A percentile compares a stretch with the other conserved stretches of the same genome.
Evolutionary conservation across 1,140 invertebrate genomes (phyloP).

Genomic region (Habropoda laboriosa): DNA sequence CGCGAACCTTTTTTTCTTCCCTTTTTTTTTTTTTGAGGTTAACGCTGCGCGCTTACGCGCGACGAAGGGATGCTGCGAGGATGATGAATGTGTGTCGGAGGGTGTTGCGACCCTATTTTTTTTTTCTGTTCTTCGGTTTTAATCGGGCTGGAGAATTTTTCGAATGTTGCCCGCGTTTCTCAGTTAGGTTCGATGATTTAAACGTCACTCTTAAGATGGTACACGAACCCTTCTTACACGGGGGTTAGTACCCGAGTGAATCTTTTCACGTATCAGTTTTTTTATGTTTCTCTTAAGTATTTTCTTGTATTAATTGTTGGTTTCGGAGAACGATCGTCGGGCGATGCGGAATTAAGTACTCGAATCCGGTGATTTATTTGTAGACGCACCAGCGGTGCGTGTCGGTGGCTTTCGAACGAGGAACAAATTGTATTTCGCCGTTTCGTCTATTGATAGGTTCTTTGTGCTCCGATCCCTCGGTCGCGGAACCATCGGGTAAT

Average conservation of each 20-base stretch:
- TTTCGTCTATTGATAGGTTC: conserved; percentile 14
- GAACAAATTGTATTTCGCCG: conserved; percentile 24
- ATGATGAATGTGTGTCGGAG: background rate
- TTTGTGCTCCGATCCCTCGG: conserved; percentile 28
- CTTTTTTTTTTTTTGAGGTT: background rate
- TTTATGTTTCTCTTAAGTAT: too few relatives aligned
- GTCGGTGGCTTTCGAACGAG: background rate
- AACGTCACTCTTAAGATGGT: too few relatives aligned
- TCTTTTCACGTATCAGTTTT: too few relatives aligned
- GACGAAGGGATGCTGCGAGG: background rate
- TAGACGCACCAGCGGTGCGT: background rate
- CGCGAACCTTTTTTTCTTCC: background rate
- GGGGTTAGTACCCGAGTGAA: too few relatives aligned
- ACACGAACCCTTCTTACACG: too few relatives aligned
- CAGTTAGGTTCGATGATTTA: too few relatives aligned
- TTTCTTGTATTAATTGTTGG: too few relatives aligned
- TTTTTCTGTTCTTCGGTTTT: background rate
- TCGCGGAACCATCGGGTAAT: conserved; percentile 11
- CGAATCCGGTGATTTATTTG: background rate
- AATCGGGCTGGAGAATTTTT: too few relatives aligned
- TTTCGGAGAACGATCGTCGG: too few relatives aligned
- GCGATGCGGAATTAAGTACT: too few relatives aligned
- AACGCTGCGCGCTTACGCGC: background rate
- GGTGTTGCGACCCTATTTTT: background rate
- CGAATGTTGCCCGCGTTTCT: too few relatives aligned